A percentile compares a stretch with the other conserved stretches of the same genome.
phyloP scores from a whole-genome alignment of 2,797 vertebrate species.

The Oceanodroma leucorhoa region DNA sequence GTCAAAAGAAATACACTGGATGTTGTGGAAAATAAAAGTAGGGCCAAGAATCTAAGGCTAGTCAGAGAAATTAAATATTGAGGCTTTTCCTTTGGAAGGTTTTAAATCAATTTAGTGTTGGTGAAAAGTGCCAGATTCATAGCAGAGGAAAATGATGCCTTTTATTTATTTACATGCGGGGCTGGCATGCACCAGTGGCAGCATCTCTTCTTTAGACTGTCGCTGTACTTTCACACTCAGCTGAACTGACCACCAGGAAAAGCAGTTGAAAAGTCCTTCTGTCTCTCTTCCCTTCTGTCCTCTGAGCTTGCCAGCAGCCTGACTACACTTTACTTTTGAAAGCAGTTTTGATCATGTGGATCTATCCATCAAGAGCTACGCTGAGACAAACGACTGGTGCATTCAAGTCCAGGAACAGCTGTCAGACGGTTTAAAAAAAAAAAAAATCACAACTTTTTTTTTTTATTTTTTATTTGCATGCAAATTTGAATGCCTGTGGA shows the following conservation, averaged over 20 bases:
- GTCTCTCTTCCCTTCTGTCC: slow-evolving; percentile 9
- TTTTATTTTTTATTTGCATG: not conserved
- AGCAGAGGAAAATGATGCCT: slow-evolving; percentile 52
- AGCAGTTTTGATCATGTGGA: slow-evolving; percentile 7
- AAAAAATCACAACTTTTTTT: not conserved
- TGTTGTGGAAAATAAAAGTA: slow-evolving; percentile 45
- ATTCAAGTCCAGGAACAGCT: not conserved
- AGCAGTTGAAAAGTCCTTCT: slow-evolving; percentile 49
- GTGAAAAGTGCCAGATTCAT: slow-evolving; percentile 5
- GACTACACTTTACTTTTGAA: not conserved
- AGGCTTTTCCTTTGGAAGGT: slow-evolving; percentile 54
- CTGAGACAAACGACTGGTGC: not conserved
- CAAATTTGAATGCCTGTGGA: not conserved
- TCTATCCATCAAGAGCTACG: not conserved
- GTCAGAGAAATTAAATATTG: slow-evolving; percentile 49
- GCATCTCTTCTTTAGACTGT: not conserved
- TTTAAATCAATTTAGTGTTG: slow-evolving; percentile 45
- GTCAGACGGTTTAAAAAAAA: not conserved
- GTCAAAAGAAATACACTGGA: slow-evolving; percentile 38
- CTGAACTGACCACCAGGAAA: slow-evolving; percentile 43
- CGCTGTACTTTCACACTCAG: not conserved
- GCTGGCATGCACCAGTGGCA: not conserved
- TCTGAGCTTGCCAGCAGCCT: slow-evolving; percentile 20
- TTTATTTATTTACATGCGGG: slow-evolving; percentile 37
- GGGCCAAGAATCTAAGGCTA: slow-evolving; percentile 43